A percentile compares a stretch with the other conserved stretches of the same genome.
Evolutionary conservation across 1,140 invertebrate species (phyloP).

Genomic region (Ostrea edulis): DNA sequence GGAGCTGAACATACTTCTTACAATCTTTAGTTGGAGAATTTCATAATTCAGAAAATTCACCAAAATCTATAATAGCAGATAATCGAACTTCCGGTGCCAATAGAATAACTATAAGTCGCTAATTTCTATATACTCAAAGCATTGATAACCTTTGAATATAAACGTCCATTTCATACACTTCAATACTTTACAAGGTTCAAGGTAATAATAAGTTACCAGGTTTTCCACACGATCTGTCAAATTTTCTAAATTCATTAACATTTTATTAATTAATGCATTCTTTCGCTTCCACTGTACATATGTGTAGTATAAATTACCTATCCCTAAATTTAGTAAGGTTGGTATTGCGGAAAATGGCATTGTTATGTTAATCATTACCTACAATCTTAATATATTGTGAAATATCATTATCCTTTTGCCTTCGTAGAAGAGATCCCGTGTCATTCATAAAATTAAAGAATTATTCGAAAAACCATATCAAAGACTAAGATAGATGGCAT

Average conservation of each 20-base stretch:
- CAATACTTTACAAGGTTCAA: background rate
- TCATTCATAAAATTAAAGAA: conserved; percentile 35
- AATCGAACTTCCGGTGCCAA: background rate
- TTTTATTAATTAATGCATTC: conserved; percentile 34
- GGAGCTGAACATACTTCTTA: no score
- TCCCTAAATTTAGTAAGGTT: conserved; percentile 19
- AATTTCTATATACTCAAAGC: no score
- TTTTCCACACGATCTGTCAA: conserved; percentile 19
- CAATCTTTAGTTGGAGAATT: background rate
- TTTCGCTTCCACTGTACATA: background rate
- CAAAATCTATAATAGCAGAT: background rate
- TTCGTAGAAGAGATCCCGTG: background rate
- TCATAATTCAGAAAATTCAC: background rate
- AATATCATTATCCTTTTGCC: background rate
- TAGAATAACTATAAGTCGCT: background rate
- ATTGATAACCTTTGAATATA: background rate
- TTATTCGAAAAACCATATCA: background rate
- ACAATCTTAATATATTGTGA: background rate
- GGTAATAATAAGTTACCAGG: background rate
- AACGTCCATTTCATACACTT: conserved; percentile 25
- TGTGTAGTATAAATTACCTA: conserved; percentile 12
- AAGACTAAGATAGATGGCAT: background rate
- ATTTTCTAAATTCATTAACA: conserved; percentile 16
- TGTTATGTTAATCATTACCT: conserved; percentile 9
- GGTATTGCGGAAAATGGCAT: conserved; percentile 18